These are phyloP conservation scores for Micrasema longulum DNA, from an alignment of 1,140 invertebrate genomes.

Conservation along the genomic window DNA sequence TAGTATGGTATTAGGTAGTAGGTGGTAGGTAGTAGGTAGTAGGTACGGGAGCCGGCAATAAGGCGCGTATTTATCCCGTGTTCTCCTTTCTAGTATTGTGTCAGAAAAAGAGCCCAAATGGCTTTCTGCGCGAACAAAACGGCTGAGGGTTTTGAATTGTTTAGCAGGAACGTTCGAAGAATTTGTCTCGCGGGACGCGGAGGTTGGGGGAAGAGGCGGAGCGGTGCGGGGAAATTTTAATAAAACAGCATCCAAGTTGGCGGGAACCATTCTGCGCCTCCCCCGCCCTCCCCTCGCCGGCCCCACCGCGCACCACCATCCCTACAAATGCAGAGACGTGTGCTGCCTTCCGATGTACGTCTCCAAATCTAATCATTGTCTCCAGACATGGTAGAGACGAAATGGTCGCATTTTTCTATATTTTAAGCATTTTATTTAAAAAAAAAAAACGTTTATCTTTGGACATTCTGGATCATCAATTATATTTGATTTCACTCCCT, in stretches of 20 bases:
- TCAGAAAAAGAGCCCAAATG: conserved; percentile 31
- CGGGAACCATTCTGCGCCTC: neutral
- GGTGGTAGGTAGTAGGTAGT: neutral
- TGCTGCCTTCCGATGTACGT: conserved; percentile 11
- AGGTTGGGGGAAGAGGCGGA: too few relatives aligned
- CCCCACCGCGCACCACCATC: neutral
- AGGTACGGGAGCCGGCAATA: conserved; percentile 4
- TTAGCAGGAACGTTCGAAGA: conserved; percentile 43
- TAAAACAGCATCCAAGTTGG: conserved; percentile 36
- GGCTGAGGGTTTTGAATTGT: conserved; percentile 40
- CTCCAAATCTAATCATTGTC: conserved; percentile 31
- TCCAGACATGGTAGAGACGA: conserved; percentile 2
- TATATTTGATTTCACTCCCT: too few relatives aligned
- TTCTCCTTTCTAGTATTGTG: conserved; percentile 22
- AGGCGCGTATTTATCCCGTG: conserved; percentile 16
- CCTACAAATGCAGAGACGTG: conserved; percentile 22
- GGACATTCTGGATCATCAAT: too few relatives aligned
- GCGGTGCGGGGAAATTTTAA: conserved; percentile 36
- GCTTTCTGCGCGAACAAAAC: conserved; percentile 21
- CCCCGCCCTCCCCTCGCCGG: neutral
- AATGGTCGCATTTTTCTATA: too few relatives aligned
- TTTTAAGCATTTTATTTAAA: too few relatives aligned
- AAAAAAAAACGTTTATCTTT: too few relatives aligned
- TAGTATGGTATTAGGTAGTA: neutral
- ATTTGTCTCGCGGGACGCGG: conserved; percentile 40